A percentile compares a stretch with the other conserved stretches of the same genome.
phyloP scores from a whole-genome alignment of 2,113 vertebrate genomes.

The Caranx melampygus region DNA sequence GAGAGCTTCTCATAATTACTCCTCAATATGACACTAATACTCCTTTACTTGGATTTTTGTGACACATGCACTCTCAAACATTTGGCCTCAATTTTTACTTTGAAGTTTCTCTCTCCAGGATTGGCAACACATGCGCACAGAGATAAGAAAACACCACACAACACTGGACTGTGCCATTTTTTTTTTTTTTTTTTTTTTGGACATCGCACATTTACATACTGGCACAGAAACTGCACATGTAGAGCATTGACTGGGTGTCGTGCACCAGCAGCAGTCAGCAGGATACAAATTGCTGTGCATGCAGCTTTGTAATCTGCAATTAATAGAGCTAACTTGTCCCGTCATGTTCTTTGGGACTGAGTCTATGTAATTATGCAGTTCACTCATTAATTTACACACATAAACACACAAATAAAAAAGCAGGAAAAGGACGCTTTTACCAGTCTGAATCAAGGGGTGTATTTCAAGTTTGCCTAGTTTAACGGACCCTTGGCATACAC shows the following conservation, averaged over 20 bases:
- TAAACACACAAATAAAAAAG: constrained; percentile 1
- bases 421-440: background rate
- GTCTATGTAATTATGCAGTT: background rate
- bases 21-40: background rate
- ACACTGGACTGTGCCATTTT: background rate
- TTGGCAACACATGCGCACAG: background rate
- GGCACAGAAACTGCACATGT: background rate
- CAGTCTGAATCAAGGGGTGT: background rate
- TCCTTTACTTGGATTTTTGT: background rate
- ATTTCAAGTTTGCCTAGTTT: constrained; percentile 73
- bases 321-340: background rate
- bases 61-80: background rate
- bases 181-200: background rate
- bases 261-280: constrained; percentile 7
- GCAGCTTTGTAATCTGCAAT: background rate
- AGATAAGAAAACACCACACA: background rate
- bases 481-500: background rate
- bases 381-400: background rate
- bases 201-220: background rate
- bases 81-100: background rate
- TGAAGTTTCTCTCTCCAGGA: background rate
- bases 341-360: background rate
- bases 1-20: background rate
- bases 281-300: background rate
- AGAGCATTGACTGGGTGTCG: background rate